Evolutionary conservation across 1,140 invertebrate genomes (phyloP), one percentile per base, ranked within the genome.

Genomic region (Drosophila erecta): DNA sequence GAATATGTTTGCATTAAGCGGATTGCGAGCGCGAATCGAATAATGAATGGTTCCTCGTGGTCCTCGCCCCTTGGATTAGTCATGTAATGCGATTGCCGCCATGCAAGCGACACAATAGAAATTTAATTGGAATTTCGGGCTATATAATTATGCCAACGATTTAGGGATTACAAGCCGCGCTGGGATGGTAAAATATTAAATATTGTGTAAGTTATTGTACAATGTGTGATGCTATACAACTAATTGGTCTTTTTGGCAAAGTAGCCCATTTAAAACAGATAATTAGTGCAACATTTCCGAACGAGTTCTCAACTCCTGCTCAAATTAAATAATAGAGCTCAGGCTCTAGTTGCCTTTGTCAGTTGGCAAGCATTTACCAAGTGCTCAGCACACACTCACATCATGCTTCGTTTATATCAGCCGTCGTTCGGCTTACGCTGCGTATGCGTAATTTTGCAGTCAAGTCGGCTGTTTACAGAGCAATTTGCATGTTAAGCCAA

Each of bases 301-400:
- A 41, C 44, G 59, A 55, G 59, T 74, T 74, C 20, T 51, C 27
- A 30, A 40, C 24, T 20, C 12, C 12, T 46, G 71, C 59, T 66
- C 54, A 81, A 87, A 86, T 87, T 87, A 61, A 70, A 81, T 87
- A 76, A 76, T 58, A 55, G 73, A 54, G 73, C 56, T 65, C 46
- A 66, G 49, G 67, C 61, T 70, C 15, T 58, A 85, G 58, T 67
- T 69, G 60, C 67, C 65, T 74, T 64, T 79, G 74, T 57, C 73
- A 81, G 78, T 86, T 86, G 62, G 27, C 69, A 81, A 86, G 83
- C 77, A 76, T 69, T 86, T 81, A 76, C 72, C 67, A 81, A 86
- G 83, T 61, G 74, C 78, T 86, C 79, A 50, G 51, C 75, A 79
- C 78, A 78, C 62, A 86, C 30, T 30, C 30, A 30, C 30, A 30